Percentiles rank a stretch among this genome's conserved stretches.
phyloP scores from a whole-genome alignment of 2,797 vertebrate species.

The Catharus ustulatus region DNA sequence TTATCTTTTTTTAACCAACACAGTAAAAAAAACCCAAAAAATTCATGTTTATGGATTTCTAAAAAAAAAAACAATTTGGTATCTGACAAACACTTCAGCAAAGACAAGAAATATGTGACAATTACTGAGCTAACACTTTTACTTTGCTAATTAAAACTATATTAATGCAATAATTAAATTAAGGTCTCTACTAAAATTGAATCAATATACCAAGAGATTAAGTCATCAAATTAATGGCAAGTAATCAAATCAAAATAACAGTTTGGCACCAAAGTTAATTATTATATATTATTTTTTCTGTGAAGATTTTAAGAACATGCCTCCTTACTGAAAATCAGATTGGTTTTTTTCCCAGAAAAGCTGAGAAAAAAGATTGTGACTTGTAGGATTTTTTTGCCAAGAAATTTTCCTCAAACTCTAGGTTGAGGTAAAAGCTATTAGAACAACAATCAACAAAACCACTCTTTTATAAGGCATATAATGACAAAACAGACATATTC shows the following conservation, averaged over 20 bases:
- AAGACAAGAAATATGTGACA: background rate
- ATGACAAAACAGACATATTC: background rate
- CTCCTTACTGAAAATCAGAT: background rate
- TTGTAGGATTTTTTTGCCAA: background rate
- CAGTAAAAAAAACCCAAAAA: background rate
- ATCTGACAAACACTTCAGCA: background rate
- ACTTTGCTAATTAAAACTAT: constrained; percentile 1
- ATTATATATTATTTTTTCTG: background rate
- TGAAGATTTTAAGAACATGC: background rate
- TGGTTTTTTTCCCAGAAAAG: background rate
- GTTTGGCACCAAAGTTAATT: background rate
- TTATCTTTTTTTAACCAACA: background rate
- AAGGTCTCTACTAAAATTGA: background rate
- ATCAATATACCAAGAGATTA: constrained; percentile 7
- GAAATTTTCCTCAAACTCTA: background rate
- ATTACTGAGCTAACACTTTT: background rate
- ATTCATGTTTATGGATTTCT: background rate
- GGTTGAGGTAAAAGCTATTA: background rate
- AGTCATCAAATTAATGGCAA: background rate
- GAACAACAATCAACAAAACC: background rate
- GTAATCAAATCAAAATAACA: background rate
- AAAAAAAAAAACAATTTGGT: background rate
- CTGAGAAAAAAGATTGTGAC: background rate
- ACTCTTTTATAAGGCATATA: background rate
- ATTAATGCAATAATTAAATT: constrained; percentile 36